Base-by-base conservation (phyloP, 1,140 invertebrate species). In the Vollenhovia emeryi region DNA sequence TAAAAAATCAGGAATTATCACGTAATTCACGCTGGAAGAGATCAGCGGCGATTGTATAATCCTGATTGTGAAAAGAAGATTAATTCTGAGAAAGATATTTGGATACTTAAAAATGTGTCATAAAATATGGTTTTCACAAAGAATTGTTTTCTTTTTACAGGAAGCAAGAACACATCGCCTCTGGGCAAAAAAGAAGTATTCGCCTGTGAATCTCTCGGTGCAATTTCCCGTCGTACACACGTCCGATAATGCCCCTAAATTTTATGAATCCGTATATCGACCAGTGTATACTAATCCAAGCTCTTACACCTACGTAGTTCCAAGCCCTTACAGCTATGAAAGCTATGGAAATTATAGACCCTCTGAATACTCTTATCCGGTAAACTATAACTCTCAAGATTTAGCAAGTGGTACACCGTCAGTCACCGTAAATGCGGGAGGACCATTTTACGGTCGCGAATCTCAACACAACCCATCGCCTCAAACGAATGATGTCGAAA, bases 141-240 rank as follows among this genome's bases (percentile, higher is more conserved):
- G n/a, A 64, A 78, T 30, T 78, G 43, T 71, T 48, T 48, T n/a
- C n/a, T n/a, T 75, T 62, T 78, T 78, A 4, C 57, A 78, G 74
- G 57, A 62, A 45, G 27, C 0, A 33, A 78, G 33, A n/a, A n/a
- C n/a, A 7, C 50, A 57, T 24, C 48, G 18, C 18, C n/a, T n/a
- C n/a, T n/a, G n/a, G n/a, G n/a, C n/a, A n/a, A 55, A 18, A 11
- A 55, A 57, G 11, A 6, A 24, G 6, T 43, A 15, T 24, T 0
- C 3, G 6, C 71, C 48, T 15, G 3, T 40, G 13, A 30, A 74
- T 3, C 13, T 62, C 0, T 30, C 40, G 5, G 74, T 76, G 6
- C 40, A 78, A 40, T 3, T 52, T 0, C 50, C 71, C 1, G 0
- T 36, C 15, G 3, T 24, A 13, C 18, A 48, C 18, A 3, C 57